Evolutionary conservation across 92 coral and sea anemone species (phyloP), one percentile per base, ranked within the genome.

Genomic region (Pocillopora grandis): DNA sequence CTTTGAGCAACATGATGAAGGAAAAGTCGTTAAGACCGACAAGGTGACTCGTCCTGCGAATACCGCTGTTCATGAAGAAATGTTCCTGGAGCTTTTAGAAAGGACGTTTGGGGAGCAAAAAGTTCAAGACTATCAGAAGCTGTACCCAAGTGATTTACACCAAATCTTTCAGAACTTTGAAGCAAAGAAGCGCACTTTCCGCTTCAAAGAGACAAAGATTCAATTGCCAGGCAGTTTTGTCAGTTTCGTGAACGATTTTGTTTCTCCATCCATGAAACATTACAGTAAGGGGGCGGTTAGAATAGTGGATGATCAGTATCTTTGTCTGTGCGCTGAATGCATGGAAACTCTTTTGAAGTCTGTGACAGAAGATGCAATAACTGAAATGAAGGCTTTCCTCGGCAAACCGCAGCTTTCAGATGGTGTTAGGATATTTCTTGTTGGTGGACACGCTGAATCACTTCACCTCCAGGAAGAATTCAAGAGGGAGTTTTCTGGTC

Each of bases 211-310:
- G 67, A 77, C 60, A 17, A 77, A 62, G 19, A 42, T 77, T 36
- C 42, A 2, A 1, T 15, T 77, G 58, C 59, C 81, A 62, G 81
- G 81, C 1, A 77, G 81, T 48, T 77, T 77, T 56, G 81, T 77
- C 7, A n/a, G 71, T 60, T 77, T 59, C 58, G 37, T 77, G 42
- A 77, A 77, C 18, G 81, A 77, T 77, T 77, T 62, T 63, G 61
- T 58, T 18, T 18, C 36, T 62, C 81, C 81, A 62, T 20, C 71
- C 59, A 27, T 77, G 71, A 77, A 77, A 36, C 35, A 36, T 18
- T 77, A 62, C 14, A 71, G 12, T 11, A 60, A 19, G 5, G 81
- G 81, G 42, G 81, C n/a, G 2, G 58, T 77, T n/a, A 48, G 19
- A 63, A 63, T 77, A 18, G 0, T 62, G 36, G 31, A 17, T 36